Base-by-base conservation (phyloP, 2,113 vertebrate species). In the Spilogale gracilis region DNA sequence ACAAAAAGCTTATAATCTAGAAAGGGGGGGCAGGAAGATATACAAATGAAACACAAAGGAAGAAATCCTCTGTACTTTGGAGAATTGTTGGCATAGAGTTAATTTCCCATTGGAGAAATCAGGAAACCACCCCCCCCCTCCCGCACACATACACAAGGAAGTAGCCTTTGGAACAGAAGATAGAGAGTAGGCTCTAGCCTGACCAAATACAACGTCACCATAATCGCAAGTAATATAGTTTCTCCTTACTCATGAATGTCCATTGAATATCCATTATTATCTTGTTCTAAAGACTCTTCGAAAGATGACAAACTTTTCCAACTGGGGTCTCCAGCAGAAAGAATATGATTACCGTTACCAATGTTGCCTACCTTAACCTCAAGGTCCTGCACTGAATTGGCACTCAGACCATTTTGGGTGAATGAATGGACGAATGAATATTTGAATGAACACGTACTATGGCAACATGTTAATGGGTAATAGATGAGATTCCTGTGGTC, bases 211-310 rank as follows among this genome's bases (percentile, higher is more conserved):
- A 87, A 45, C n/a, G 30, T 73, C 65, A 86, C 76, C 9, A 50
- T 25, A 92, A 87, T 11, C 38, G 38, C 85, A 91, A 87, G 50
- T 21, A 50, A 32, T 10, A 71, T 2, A 32, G 27, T 54, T 48
- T 67, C 56, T 80, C 18, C 32, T 93, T n/a, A 58, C 32, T 89
- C 78, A 58, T n/a, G 65, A 89, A 82, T 91, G 50, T 58, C 88
- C 96, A 98, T 97, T 95, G 89, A 97, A 96, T 67, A 96, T 89
- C 84, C 38, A 78, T 52, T 43, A 88, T 92, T 86, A 73, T 96
- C 88, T 97, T 95, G 27, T 92, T 95, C 60, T 93, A 58, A 88
- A 97, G 91, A 95, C 71, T 78, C 12, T 91, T 90, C 6, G 56
- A 65, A 43, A 94, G 87, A 43, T 32, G 20, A 30, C 32, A 93